These are phyloP conservation scores for Acromyrmex charruanus DNA, from an alignment of 1,140 invertebrate species.

Conservation along the genomic window DNA sequence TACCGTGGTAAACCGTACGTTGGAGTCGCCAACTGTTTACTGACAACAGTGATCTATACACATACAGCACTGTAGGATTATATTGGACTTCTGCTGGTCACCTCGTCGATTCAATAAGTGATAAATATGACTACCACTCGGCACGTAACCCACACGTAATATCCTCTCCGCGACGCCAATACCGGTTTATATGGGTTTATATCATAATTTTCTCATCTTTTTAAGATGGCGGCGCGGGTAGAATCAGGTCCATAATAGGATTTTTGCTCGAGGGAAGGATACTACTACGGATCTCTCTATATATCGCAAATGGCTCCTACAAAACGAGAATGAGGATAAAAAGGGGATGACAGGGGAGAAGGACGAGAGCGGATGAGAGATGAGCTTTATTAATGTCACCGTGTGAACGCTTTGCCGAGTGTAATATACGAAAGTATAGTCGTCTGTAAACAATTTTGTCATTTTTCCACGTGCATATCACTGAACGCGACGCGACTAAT, in stretches of 20 bases:
- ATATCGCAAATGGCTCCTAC: conserved; percentile 34
- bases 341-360: background rate
- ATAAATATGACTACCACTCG: conserved; percentile 43
- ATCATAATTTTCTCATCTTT: conserved; percentile 63
- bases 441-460: conserved; percentile 51
- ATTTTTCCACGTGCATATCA: conserved; percentile 16
- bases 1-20: background rate
- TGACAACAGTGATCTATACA: background rate
- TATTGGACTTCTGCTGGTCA: conserved; percentile 24
- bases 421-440: conserved; percentile 46
- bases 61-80: conserved; percentile 10
- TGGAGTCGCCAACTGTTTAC: background rate
- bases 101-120: conserved; percentile 59
- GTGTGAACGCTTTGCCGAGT: conserved; percentile 22
- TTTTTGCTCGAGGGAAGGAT: conserved; percentile 54
- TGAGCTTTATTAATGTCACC: conserved; percentile 45
- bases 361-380: conserved; percentile 31
- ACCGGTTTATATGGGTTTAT: conserved; percentile 56
- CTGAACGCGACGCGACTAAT: conserved; percentile 25
- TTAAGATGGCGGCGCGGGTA: conserved; percentile 51
- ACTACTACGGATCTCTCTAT: conserved; percentile 36
- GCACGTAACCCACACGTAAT: conserved; percentile 40
- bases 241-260: conserved; percentile 59
- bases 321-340: conserved; percentile 39
- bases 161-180: conserved; percentile 49